Percentiles rank a stretch among this genome's conserved stretches.
Conservation (phyloP, 1,140 invertebrate species). For the Laupala kohalensis region DNA sequence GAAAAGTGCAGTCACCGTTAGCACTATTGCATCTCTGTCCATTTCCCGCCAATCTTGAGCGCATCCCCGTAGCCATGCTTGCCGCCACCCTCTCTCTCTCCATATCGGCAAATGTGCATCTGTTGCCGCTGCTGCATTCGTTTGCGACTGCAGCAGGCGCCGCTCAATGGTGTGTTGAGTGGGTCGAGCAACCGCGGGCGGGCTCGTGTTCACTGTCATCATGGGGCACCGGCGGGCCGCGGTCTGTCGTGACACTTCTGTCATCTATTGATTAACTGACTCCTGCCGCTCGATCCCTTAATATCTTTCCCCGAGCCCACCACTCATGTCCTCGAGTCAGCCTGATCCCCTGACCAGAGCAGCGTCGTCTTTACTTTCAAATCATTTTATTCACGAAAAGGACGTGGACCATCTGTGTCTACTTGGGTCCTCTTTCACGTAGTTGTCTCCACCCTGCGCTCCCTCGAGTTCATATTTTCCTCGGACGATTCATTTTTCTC, state of each 20-base stretch:
- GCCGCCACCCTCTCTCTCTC: no score
- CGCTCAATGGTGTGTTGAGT: background rate
- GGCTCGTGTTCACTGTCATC: background rate
- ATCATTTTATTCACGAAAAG: background rate
- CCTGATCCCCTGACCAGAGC: no score
- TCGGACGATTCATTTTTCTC: background rate
- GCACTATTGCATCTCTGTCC: no score
- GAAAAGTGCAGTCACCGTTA: no score
- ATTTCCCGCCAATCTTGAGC: no score
- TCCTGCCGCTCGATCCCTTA: background rate
- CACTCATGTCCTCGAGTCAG: background rate
- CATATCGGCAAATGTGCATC: no score
- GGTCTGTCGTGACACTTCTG: background rate
- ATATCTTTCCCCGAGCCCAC: background rate
- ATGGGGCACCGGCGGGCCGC: no score
- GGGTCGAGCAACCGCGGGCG: no score
- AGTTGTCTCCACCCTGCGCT: background rate
- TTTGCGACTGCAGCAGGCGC: background rate
- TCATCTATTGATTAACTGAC: background rate
- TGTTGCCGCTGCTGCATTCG: no score
- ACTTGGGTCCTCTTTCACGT: background rate
- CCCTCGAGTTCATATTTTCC: background rate
- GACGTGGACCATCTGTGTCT: background rate
- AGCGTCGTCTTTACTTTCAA: background rate
- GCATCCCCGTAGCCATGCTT: no score